A percentile compares a stretch with the other conserved stretches of the same genome.
These are phyloP conservation scores for Eira barbara DNA, from an alignment of 2,113 vertebrate genomes.

Conservation along the genomic window DNA sequence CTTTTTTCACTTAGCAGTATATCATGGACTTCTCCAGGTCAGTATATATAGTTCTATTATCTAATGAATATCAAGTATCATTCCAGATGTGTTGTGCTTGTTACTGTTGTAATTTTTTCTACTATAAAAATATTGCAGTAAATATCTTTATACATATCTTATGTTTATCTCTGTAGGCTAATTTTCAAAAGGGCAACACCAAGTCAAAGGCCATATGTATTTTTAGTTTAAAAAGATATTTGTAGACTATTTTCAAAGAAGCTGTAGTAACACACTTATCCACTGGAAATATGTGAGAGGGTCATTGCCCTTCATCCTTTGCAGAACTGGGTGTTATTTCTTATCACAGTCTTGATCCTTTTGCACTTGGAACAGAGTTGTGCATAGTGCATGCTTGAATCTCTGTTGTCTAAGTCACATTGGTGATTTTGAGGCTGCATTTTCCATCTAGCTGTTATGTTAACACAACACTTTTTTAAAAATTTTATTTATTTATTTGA, in stretches of 20 bases:
- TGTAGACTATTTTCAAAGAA: not conserved
- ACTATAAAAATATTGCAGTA: not conserved
- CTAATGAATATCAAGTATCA: not conserved
- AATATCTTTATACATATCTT: not conserved
- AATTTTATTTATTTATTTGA: too few species aligned
- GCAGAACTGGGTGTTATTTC: not conserved
- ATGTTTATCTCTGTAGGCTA: not conserved
- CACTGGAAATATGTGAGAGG: not conserved
- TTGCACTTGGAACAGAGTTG: not conserved
- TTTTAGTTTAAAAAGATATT: not conserved
- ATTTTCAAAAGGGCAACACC: not conserved
- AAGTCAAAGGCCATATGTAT: not conserved
- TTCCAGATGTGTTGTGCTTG: not conserved
- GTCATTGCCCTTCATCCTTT: not conserved
- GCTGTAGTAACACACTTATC: not conserved
- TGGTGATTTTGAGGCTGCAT: not conserved
- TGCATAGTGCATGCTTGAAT: not conserved
- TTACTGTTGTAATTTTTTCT: not conserved
- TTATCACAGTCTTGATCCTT: not conserved
- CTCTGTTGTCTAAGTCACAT: not conserved
- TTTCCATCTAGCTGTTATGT: not conserved
- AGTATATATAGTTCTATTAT: not conserved
- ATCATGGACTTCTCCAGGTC: not conserved
- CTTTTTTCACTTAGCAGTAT: not conserved
- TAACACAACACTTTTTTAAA: not conserved